Evolutionary conservation across 2,113 vertebrate species (phyloP).

Genomic region (Eonycteris spelaea): DNA sequence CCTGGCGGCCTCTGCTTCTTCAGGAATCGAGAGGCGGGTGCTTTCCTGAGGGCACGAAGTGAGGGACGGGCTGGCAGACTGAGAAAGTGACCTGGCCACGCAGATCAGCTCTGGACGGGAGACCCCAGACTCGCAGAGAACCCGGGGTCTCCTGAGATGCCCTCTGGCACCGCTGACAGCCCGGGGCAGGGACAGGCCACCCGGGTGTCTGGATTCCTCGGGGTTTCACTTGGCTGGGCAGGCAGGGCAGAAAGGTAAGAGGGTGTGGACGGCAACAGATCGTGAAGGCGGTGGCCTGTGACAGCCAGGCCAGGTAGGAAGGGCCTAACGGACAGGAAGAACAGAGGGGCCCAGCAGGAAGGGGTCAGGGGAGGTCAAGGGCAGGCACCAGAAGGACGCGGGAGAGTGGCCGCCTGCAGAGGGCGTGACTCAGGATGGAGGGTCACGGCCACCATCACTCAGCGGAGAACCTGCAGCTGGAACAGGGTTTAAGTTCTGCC

Average conservation of each 20-base stretch:
- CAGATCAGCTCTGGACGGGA: background rate
- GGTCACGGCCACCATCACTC: background rate
- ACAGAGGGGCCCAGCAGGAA: background rate
- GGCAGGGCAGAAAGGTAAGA: accelerated
- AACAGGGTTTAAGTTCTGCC: background rate
- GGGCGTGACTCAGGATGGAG: accelerated
- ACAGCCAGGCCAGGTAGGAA: too few relatives aligned
- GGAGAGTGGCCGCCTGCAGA: background rate
- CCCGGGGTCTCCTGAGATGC: too few relatives aligned
- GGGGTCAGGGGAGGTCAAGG: background rate
- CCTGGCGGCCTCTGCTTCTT: background rate
- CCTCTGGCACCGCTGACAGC: background rate
- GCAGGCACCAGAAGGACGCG: accelerated
- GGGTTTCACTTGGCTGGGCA: background rate
- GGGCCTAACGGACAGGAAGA: background rate
- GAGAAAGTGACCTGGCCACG: background rate
- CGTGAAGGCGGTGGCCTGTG: background rate
- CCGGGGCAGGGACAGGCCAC: background rate
- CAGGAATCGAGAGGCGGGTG: background rate
- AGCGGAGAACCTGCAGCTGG: accelerated
- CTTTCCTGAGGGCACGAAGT: background rate
- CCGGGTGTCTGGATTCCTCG: background rate
- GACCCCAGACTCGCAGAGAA: background rate
- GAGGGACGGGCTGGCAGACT: accelerated
- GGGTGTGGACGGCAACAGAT: too few relatives aligned